These are phyloP conservation scores for Astropecten irregularis DNA, from an alignment of 53 echinoderm and acorn worm species.

Conservation along the genomic window DNA sequence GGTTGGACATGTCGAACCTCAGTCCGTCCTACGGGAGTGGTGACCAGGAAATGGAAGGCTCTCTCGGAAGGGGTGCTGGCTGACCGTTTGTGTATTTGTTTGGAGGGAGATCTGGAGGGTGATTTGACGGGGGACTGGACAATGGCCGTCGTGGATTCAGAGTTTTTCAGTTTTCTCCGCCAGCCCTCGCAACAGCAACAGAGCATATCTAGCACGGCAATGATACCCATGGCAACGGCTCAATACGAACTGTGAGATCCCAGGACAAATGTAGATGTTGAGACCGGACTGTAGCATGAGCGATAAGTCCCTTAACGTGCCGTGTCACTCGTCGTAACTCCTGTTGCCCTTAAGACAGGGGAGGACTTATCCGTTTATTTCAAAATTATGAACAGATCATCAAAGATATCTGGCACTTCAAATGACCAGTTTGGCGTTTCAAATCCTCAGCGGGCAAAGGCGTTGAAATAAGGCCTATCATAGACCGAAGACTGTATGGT, in stretches of 20 bases:
- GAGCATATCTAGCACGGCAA: slow-evolving; percentile 56
- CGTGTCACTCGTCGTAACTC: not conserved
- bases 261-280: no score
- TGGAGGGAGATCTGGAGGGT: slow-evolving; percentile 31
- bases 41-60: slow-evolving; percentile 50
- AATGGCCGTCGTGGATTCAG: slow-evolving; percentile 75
- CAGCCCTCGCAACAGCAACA: slow-evolving; percentile 78
- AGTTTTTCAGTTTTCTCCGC: slow-evolving; percentile 67
- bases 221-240: slow-evolving; percentile 37
- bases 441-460: not conserved
- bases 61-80: slow-evolving; percentile 50
- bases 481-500: not conserved
- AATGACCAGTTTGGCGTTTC: slow-evolving; percentile 21
- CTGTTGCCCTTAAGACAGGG: no score
- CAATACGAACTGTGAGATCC: no score
- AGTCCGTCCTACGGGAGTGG: slow-evolving; percentile 41
- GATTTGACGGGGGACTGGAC: slow-evolving; percentile 54
- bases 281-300: no score
- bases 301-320: not conserved
- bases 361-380: slow-evolving; percentile 22
- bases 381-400: slow-evolving; percentile 15
- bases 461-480: not conserved
- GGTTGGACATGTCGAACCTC: slow-evolving; percentile 58
- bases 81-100: slow-evolving; percentile 35
- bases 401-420: not conserved